A percentile compares a stretch with the other conserved stretches of the same genome.
Evolutionary conservation across 2,888 invertebrate species (phyloP).

Genomic region (Leptinotarsa juncta): DNA sequence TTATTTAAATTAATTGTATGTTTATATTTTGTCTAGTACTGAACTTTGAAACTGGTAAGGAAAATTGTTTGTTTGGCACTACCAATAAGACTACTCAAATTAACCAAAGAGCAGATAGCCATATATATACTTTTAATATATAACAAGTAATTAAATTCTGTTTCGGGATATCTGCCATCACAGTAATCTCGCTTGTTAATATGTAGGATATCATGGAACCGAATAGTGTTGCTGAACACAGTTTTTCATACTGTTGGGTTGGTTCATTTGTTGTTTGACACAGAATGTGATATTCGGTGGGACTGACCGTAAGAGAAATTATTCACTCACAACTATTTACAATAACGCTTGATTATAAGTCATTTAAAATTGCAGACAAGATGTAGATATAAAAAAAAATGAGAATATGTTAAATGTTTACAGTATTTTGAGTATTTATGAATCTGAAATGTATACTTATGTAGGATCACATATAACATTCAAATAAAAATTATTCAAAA

Average conservation of each 20-base stretch:
- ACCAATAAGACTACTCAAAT: not conserved
- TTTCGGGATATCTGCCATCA: not conserved
- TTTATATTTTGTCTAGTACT: too few species aligned
- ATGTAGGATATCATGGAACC: not conserved
- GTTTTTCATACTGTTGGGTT: not conserved
- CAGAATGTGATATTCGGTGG: constrained; percentile 2
- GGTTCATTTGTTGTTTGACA: not conserved
- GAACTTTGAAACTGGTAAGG: not conserved
- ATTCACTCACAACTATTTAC: not conserved
- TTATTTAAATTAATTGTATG: too few species aligned
- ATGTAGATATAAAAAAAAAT: not conserved
- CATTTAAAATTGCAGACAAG: not conserved
- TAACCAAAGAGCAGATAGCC: too few species aligned
- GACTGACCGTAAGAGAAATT: not conserved
- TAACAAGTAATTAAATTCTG: not conserved
- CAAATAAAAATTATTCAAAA: not conserved
- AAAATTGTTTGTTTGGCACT: not conserved
- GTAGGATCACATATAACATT: constrained; percentile 3
- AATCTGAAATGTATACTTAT: not conserved
- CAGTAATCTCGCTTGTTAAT: not conserved
- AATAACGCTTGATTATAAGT: constrained; percentile 5
- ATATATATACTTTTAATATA: not conserved
- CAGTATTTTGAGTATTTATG: not conserved
- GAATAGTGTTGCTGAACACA: not conserved
- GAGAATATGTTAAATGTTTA: constrained; percentile 1